Percentiles rank a stretch among this genome's conserved stretches.
Evolutionary conservation across 2,797 vertebrate genomes (phyloP).

Genomic region (Leucoraja ocellata): DNA sequence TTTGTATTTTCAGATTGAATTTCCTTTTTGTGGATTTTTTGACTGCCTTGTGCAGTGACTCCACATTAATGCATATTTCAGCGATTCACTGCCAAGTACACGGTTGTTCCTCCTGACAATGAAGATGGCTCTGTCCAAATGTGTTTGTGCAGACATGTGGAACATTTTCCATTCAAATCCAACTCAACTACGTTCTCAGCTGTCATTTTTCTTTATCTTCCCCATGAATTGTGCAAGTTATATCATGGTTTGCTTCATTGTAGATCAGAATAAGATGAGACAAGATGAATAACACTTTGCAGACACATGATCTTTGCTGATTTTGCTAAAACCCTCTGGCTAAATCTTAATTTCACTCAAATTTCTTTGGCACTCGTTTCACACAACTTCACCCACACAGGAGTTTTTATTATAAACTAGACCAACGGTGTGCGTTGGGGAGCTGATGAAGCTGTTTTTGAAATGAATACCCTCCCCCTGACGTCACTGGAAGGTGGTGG

Average conservation of each 20-base stretch:
- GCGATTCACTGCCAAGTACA: not conserved
- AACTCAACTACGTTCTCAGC: not conserved
- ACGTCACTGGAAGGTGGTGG: no score
- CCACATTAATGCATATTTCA: not conserved
- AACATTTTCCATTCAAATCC: not conserved
- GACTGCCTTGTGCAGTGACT: no score
- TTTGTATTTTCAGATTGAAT: not conserved
- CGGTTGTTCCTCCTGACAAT: no score
- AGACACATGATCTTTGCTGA: not conserved
- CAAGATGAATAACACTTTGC: not conserved
- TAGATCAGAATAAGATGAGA: not conserved
- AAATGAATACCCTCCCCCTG: no score
- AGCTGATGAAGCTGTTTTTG: no score
- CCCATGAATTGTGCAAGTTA: not conserved
- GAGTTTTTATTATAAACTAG: no score
- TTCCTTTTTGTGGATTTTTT: not conserved
- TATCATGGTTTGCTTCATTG: not conserved
- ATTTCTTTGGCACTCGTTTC: not conserved
- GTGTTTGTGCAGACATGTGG: not conserved
- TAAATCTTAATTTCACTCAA: not conserved
- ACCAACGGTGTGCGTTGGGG: no score
- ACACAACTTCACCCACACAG: not conserved
- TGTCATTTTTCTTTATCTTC: not conserved
- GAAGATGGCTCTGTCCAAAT: not conserved
- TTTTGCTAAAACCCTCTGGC: not conserved